Conservation (phyloP, 2,113 vertebrate species). For the Rafetus swinhoei region DNA sequence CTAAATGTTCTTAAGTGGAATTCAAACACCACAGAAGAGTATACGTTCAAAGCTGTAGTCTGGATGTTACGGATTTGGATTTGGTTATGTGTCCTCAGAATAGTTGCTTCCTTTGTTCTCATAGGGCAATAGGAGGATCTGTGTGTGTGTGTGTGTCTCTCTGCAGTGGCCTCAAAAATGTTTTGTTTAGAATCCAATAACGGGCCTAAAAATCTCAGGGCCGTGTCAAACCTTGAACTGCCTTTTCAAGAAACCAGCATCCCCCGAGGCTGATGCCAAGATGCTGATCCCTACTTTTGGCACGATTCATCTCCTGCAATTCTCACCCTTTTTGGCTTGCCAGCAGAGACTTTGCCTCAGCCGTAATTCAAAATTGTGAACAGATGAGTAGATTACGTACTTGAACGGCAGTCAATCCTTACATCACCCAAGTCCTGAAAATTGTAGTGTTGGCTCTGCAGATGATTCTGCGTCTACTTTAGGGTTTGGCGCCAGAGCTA, state of each 20-base stretch:
- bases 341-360: conserved; percentile 52
- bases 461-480: conserved; percentile 64
- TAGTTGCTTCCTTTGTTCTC: neutral
- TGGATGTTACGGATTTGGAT: conserved; percentile 31
- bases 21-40: conserved; percentile 49
- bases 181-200: neutral
- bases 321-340: conserved; percentile 53
- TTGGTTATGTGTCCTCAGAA: neutral
- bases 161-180: fast-evolving
- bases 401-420: conserved; percentile 74
- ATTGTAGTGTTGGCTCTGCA: conserved; percentile 60
- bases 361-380: conserved; percentile 73
- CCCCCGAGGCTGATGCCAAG: conserved; percentile 14
- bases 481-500: conserved; percentile 76
- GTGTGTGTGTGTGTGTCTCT: neutral
- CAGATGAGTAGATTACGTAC: conserved; percentile 69
- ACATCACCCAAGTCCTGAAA: conserved; percentile 72
- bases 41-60: conserved; percentile 13
- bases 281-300: conserved; percentile 33
- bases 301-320: conserved; percentile 41
- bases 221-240: neutral
- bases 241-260: neutral
- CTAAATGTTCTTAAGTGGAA: conserved; percentile 71
- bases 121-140: neutral
- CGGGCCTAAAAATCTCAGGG: neutral